Conservation (phyloP, 1,140 invertebrate species). For the roundworm (Caenorhabditis elegans) region DNA sequence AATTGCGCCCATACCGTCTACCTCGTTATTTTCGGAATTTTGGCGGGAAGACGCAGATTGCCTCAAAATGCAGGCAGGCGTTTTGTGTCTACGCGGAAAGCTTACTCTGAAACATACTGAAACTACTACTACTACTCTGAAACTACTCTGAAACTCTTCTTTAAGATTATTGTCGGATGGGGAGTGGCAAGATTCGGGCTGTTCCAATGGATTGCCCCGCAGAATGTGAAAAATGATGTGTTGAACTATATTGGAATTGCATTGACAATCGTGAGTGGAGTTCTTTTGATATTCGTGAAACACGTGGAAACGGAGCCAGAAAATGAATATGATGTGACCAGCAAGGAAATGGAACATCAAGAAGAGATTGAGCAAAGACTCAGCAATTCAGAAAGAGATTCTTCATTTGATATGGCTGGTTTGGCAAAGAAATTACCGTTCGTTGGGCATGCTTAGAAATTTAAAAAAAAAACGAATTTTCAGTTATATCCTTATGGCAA, state of each 20-base stretch:
- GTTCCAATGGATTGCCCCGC: constrained; percentile 56
- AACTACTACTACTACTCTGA: too few relatives aligned
- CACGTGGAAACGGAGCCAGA: background rate
- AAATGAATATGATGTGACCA: background rate
- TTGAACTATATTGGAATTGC: constrained; percentile 58
- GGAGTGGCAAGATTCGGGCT: constrained; percentile 61
- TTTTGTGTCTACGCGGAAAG: too few relatives aligned
- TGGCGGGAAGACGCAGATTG: too few relatives aligned
- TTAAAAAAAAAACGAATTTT: too few relatives aligned
- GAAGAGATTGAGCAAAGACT: constrained; percentile 3
- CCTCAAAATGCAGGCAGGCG: too few relatives aligned
- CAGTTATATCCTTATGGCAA: constrained; percentile 50
- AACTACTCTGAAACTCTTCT: too few relatives aligned
- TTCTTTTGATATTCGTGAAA: constrained; percentile 58
- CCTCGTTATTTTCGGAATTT: too few relatives aligned
- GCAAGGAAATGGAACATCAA: background rate
- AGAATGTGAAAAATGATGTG: constrained; percentile 43
- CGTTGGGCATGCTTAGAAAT: too few relatives aligned
- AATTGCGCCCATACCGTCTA: too few relatives aligned
- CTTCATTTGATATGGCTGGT: background rate
- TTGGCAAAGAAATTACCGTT: constrained; percentile 13
- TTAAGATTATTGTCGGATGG: constrained; percentile 61
- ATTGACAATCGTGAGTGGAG: constrained; percentile 57
- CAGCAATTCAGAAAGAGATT: background rate
- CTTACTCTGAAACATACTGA: too few relatives aligned